phyloP scores from a whole-genome alignment of 2,888 invertebrate species.

The Dinocampus coccinellae region DNA sequence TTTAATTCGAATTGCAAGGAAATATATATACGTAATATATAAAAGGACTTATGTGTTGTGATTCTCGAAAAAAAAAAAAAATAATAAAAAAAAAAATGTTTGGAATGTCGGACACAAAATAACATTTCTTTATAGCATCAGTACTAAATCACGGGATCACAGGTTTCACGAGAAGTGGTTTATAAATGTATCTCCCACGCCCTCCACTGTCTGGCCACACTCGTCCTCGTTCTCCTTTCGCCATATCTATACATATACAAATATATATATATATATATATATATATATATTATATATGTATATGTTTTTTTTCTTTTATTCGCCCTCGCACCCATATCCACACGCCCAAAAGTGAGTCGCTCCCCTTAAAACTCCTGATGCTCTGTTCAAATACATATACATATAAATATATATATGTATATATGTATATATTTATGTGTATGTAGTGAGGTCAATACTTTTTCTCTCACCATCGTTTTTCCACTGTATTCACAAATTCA shows the following conservation, averaged over 20 bases:
- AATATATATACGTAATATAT: no score
- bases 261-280: no score
- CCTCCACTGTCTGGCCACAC: constrained; percentile 58
- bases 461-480: background rate
- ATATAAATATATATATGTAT: background rate
- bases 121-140: constrained; percentile 18
- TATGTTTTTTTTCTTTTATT: constrained; percentile 3
- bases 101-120: constrained; percentile 11
- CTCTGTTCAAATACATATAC: background rate
- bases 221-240: constrained; percentile 31
- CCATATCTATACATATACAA: constrained; percentile 2
- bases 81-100: no score
- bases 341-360: background rate
- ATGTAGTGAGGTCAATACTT: background rate
- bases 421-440: background rate
- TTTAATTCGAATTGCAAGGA: no score
- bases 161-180: constrained; percentile 51
- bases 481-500: background rate
- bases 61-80: no score
- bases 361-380: constrained; percentile 5
- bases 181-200: constrained; percentile 67
- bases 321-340: background rate
- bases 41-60: no score
- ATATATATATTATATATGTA: background rate
- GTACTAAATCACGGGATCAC: constrained; percentile 31